These are phyloP conservation scores for Protomyctophum bolini DNA, from an alignment of 2,113 vertebrate genomes.

Conservation along the genomic window DNA sequence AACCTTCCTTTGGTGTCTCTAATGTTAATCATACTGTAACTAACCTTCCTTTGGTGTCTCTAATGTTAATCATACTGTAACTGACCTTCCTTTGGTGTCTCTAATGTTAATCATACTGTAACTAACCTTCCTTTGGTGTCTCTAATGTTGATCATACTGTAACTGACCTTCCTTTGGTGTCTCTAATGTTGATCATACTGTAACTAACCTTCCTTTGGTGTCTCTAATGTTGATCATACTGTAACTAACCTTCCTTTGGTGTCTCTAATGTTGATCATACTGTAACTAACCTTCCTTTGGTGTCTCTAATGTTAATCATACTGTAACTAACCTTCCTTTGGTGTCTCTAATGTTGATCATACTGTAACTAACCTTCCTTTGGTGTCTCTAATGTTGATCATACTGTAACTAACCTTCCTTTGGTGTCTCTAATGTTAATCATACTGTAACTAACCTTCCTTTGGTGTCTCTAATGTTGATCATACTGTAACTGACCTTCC, in stretches of 20 bases:
- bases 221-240: slow-evolving; percentile 89
- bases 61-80: too few species aligned
- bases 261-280: slow-evolving; percentile 88
- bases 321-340: slow-evolving; percentile 98
- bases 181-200: too few species aligned
- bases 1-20: slow-evolving; percentile 96
- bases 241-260: slow-evolving; percentile 96
- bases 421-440: slow-evolving; percentile 89
- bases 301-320: slow-evolving; percentile 87
- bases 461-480: slow-evolving; percentile 90
- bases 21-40: too few species aligned
- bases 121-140: slow-evolving; percentile 98
- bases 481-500: too few species aligned
- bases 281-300: slow-evolving; percentile 97
- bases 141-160: too few species aligned
- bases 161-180: slow-evolving; percentile 97
- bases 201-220: slow-evolving; percentile 95
- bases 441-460: slow-evolving; percentile 97
- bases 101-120: too few species aligned
- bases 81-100: slow-evolving; percentile 97
- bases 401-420: slow-evolving; percentile 98
- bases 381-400: slow-evolving; percentile 87
- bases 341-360: slow-evolving; percentile 87
- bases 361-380: slow-evolving; percentile 98
- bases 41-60: slow-evolving; percentile 97